These are phyloP conservation scores for Patiria miniata DNA, from an alignment of 35 echinoderm and acorn worm species.

Conservation along the genomic window DNA sequence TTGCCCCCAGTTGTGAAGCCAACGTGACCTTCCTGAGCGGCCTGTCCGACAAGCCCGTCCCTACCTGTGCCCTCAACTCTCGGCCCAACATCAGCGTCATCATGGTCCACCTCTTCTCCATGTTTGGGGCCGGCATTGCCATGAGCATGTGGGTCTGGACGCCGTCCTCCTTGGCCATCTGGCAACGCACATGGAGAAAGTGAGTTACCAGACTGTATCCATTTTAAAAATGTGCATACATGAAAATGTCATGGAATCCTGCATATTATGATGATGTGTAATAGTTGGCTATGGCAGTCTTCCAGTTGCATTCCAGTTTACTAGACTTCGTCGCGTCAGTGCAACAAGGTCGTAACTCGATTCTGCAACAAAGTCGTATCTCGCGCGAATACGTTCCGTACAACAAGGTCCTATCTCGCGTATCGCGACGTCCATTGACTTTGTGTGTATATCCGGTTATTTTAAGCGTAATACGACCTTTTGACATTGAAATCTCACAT, in stretches of 20 bases:
- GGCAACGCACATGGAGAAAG: constrained; percentile 86
- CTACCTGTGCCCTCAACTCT: constrained; percentile 55
- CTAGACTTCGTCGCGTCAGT: no score
- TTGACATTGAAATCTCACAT: no score
- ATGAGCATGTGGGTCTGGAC: constrained; percentile 99
- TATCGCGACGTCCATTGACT: no score
- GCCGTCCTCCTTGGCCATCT: constrained; percentile 85
- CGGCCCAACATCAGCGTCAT: constrained; percentile 73
- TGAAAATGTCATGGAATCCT: background rate
- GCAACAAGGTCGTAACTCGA: no score
- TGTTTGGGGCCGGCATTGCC: constrained; percentile 96
- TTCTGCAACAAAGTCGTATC: no score
- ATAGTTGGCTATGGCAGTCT: background rate
- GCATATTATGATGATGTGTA: background rate
- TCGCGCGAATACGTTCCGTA: no score
- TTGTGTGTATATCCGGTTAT: no score
- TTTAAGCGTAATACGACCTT: no score
- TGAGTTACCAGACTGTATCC: constrained; percentile 19
- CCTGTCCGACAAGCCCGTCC: constrained; percentile 22
- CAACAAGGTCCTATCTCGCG: no score
- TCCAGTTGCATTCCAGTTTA: background rate
- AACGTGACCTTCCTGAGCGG: constrained; percentile 74
- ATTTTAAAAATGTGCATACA: no score
- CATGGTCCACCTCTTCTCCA: constrained; percentile 90
- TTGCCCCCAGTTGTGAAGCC: constrained; percentile 78